phyloP scores from a whole-genome alignment of 2,888 invertebrate species.

The Tachina lurida region DNA sequence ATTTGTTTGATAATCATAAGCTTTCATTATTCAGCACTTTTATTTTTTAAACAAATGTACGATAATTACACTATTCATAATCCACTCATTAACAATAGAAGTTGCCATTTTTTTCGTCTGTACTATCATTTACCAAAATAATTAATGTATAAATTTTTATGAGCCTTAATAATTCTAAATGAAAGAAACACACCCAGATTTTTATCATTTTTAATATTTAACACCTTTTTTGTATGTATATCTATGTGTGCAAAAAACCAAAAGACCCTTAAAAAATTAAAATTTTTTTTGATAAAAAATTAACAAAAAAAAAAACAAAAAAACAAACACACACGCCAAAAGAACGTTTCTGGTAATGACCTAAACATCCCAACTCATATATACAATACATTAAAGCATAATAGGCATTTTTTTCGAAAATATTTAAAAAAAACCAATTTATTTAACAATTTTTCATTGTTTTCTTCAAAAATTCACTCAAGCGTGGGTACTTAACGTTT shows the following conservation, averaged over 20 bases:
- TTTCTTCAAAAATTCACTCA: conserved; percentile 48
- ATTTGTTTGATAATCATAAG: background rate
- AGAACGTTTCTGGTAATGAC: conserved; percentile 60
- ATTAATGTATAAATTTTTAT: conserved; percentile 41
- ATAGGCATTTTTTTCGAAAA: conserved; percentile 10
- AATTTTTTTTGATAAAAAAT: conserved; percentile 24
- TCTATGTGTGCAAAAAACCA: conserved; percentile 31
- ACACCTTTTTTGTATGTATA: conserved; percentile 42
- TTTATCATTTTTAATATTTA: conserved; percentile 56
- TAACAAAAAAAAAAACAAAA: background rate
- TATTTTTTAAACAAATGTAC: background rate
- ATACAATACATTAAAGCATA: background rate
- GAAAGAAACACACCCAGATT: conserved; percentile 67
- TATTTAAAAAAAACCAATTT: conserved; percentile 37
- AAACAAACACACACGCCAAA: conserved; percentile 55
- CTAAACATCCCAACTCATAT: background rate
- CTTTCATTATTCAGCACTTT: background rate
- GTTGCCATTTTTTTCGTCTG: background rate
- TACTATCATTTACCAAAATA: conserved; percentile 37
- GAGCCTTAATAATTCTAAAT: conserved; percentile 57
- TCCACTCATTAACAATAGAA: background rate
- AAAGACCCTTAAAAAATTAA: conserved; percentile 29
- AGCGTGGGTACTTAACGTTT: conserved; percentile 41
- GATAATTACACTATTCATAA: conserved; percentile 17
- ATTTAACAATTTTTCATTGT: conserved; percentile 50